Percentiles rank a stretch among this genome's conserved stretches.
Conservation (phyloP, 2,113 vertebrate species). For the Oreochromis spilurus region DNA sequence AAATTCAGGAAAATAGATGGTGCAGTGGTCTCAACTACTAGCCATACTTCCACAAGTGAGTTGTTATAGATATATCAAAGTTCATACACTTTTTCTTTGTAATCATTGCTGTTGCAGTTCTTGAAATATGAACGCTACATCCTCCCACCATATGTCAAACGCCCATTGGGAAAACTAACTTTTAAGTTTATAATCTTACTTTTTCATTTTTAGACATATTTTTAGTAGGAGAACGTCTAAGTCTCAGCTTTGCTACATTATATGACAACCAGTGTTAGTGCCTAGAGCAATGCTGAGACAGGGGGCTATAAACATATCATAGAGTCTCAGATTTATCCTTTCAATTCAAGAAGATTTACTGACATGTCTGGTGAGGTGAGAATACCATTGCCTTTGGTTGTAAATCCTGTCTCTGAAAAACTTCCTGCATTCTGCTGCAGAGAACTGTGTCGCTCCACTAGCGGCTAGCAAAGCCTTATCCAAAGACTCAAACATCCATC, state of each 20-base stretch:
- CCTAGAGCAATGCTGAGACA: constrained; percentile 18
- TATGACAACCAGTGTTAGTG: neutral
- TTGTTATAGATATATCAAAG: neutral
- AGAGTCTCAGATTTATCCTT: constrained; percentile 32
- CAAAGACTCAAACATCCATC: constrained; percentile 16
- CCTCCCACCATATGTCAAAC: neutral
- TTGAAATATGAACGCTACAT: neutral
- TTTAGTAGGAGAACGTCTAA: neutral
- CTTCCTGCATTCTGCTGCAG: neutral
- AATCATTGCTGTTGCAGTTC: neutral
- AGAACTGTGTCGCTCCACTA: neutral
- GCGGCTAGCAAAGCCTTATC: neutral
- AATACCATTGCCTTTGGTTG: constrained; percentile 7
- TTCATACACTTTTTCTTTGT: neutral
- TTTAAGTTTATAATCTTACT: neutral
- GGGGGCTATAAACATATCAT: constrained; percentile 29
- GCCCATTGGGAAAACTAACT: neutral
- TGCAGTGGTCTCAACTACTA: neutral
- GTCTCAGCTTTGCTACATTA: neutral
- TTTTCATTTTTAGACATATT: constrained; percentile 8
- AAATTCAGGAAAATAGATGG: constrained; percentile 14
- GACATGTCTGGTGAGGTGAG: constrained; percentile 31
- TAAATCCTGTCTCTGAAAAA: constrained; percentile 20
- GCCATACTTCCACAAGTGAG: neutral
- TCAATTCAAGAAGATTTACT: constrained; percentile 21